Conservation (phyloP, 2,888 invertebrate species). For the Neocrepidodera transversa region DNA sequence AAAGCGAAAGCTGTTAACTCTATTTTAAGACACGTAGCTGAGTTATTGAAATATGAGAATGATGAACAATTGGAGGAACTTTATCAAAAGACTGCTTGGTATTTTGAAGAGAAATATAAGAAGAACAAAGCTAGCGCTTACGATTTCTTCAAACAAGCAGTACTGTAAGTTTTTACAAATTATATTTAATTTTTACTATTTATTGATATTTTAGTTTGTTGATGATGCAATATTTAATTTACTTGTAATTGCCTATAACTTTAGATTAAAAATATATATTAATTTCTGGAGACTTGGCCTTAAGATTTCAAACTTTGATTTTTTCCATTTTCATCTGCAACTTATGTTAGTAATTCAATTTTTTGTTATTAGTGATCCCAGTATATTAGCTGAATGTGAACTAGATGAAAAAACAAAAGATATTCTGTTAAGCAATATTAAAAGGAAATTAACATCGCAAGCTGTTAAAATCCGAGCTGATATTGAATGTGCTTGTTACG, state of each 20-base stretch:
- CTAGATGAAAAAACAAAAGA: conserved; percentile 91
- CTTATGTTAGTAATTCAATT: too few relatives aligned
- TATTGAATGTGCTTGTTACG: conserved; percentile 93
- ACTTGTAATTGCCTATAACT: too few relatives aligned
- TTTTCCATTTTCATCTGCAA: too few relatives aligned
- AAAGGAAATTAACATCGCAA: conserved; percentile 94
- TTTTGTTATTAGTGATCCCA: conserved; percentile 92
- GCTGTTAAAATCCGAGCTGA: conserved; percentile 95
- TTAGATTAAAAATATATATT: too few relatives aligned
- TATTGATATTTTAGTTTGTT: too few relatives aligned
- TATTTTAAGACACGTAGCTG: conserved; percentile 96
- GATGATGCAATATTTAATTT: too few relatives aligned
- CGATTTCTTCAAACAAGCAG: conserved; percentile 98
- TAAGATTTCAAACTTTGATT: too few relatives aligned
- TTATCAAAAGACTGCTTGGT: conserved; percentile 97
- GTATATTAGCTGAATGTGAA: conserved; percentile 94
- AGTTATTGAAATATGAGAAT: conserved; percentile 87
- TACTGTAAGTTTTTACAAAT: conserved; percentile 62
- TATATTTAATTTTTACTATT: too few relatives aligned
- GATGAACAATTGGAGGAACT: conserved; percentile 94
- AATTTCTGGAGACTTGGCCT: too few relatives aligned
- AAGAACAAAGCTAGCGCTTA: conserved; percentile 94
- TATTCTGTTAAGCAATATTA: conserved; percentile 92
- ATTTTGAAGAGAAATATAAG: conserved; percentile 96
- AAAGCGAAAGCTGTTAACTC: conserved; percentile 99